Evolutionary conservation across 1,140 invertebrate species (phyloP), one percentile per base, ranked within the genome.

Genomic region (Oryctes rhinoceros): DNA sequence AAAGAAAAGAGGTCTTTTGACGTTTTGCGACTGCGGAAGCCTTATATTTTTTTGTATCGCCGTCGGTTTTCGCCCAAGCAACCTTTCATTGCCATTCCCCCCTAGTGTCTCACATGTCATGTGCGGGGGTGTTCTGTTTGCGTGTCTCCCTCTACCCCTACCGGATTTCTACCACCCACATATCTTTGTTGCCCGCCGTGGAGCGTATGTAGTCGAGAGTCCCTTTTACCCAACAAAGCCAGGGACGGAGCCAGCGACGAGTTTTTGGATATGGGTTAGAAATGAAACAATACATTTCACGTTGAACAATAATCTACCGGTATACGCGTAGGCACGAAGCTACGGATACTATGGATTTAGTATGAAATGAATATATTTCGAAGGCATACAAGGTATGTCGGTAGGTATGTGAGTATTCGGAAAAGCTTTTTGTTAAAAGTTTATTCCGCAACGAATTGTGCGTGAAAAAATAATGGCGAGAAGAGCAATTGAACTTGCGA

Each of bases 121-220:
- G 53, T 78, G 76, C 49, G 80, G 80, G 80, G 80, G 80, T 78
- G 80, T 78, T 81, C 76, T 80, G 80, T 78, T 81, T 78, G 76
- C 80, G 80, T 81, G 76, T 75, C 80, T 39, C 37, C 62, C 53
- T 47, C 65, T 71, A 71, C 62, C 80, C 47, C 65, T 71, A 71
- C 78, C 62, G 78, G 62, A 74, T 79, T 67, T 65, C 78, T 62
- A 65, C 37, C 62, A 67, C 79, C 74, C 79, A 74, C 75, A 71
- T 80, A 48, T 76, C 74, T 80, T 80, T 78, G 49, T 76, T 71
- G 35, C 65, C 65, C 15, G 35, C 20, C 11, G 65, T 37, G 35
- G 35, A 37, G 65, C 62, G 59, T 59, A 15, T 37, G 20, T 71
- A 71, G 65, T 37, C 4, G 65, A 10, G 65, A 35, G 35, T 59